Base-by-base conservation (phyloP, 2,888 invertebrate genomes). In the Synergus laeviventris region DNA sequence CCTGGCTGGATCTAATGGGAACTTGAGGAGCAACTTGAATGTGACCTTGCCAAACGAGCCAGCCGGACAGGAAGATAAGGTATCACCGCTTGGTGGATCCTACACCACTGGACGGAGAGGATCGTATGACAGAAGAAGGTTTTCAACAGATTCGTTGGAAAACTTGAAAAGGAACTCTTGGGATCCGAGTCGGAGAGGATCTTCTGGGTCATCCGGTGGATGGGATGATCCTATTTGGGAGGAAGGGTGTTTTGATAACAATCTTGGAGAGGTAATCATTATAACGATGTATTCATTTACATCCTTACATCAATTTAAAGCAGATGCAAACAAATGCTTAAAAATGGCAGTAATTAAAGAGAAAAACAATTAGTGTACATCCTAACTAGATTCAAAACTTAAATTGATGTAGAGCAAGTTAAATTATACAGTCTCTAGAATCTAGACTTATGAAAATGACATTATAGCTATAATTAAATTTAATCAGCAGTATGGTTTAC, bases 91-190 rank as follows among this genome's bases (percentile, higher is more conserved):
- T 24, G 82, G 83, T 70, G 81, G 79, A 36, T 70, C 77, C 76
- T 80, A 81, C 77, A 74, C 82, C 49, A 77, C 70, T 60, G 76
- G 76, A 45, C 92, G 93, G 84, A 92, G 94, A 85, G 90, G 92
- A 66, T 92, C 92, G 70, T 91, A 92, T 60, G 90, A 89, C 64
- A 88, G 89, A 78, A 85, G 92, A 77, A 91, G 93, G 78, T 92
- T 93, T 76, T 95, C 95, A 0, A 94, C 94, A 54, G 95, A 96
- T 89, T 95, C 95, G 1, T 89, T 96, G 89, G 95, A 95, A 86
- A 92, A 93, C 79, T 87, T 91, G 70, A 93, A 94, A 91, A 93
- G 95, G 81, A 93, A 93, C 84, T 94, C 94, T 70, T 95, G 95
- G 95, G 95, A 95, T 84, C 92, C 93, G 1, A 93, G 93, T 75